Conservation (phyloP, 2,113 vertebrate species). For the Micronisus gabar region DNA sequence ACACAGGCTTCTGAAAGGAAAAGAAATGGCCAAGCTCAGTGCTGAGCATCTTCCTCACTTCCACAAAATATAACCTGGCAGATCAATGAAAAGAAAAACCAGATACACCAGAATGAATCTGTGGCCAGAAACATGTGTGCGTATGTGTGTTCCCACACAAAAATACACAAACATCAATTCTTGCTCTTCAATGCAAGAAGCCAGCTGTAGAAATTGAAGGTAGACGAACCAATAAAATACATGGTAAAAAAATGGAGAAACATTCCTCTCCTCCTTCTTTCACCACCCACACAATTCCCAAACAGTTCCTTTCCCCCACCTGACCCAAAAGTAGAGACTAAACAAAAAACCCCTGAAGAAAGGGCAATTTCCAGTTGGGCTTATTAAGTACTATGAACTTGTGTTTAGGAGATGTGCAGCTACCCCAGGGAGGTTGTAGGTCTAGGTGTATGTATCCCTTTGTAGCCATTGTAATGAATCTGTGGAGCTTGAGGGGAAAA, state of each 20-base stretch:
- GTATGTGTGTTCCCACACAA: neutral
- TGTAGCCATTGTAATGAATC: neutral
- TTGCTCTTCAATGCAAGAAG: neutral
- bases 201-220: neutral
- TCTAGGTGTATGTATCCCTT: neutral
- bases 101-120: neutral
- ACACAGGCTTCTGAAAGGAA: neutral
- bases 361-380: neutral
- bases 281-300: constrained; percentile 8
- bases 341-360: neutral
- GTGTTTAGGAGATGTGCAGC: neutral
- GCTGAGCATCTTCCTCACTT: neutral
- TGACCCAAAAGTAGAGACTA: neutral
- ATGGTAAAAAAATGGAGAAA: neutral
- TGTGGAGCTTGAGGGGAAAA: neutral
- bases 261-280: neutral
- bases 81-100: neutral
- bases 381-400: neutral
- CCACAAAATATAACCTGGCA: neutral
- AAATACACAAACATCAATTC: neutral
- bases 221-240: neutral
- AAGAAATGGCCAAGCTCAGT: neutral
- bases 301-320: neutral
- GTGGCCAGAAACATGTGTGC: neutral
- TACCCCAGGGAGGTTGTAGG: neutral